Conservation (phyloP, 2,888 invertebrate genomes). For the Neoitamus cyanurus region DNA sequence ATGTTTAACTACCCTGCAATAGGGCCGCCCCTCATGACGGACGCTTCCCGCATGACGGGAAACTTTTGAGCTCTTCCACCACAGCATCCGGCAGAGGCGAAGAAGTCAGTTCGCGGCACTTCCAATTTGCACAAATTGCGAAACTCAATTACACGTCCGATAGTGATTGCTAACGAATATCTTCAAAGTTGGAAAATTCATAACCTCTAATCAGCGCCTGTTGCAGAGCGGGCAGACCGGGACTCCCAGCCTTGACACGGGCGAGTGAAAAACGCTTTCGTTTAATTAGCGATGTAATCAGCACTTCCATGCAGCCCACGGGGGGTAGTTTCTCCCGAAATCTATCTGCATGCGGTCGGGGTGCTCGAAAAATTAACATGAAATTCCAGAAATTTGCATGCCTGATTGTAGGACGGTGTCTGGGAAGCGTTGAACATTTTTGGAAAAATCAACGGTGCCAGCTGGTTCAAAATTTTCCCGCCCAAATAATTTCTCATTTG, state of each 20-base stretch:
- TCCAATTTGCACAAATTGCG: background rate
- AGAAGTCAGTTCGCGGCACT: background rate
- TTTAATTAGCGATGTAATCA: slow-evolving; percentile 1
- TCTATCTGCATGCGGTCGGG: background rate
- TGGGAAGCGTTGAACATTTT: background rate
- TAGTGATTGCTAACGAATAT: background rate
- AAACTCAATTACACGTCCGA: background rate
- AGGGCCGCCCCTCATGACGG: no score
- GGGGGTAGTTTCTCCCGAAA: background rate
- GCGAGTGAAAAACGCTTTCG: background rate
- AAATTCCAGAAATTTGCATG: slow-evolving; percentile 20
- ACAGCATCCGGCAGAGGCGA: background rate
- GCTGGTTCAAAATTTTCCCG: background rate
- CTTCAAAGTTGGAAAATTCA: slow-evolving; percentile 1
- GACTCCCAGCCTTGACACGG: background rate
- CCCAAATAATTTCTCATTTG: background rate
- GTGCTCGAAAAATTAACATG: background rate
- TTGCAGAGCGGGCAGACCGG: background rate
- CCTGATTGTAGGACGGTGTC: background rate
- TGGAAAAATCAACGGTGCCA: background rate
- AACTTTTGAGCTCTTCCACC: background rate
- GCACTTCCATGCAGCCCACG: background rate
- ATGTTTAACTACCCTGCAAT: background rate
- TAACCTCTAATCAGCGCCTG: background rate
- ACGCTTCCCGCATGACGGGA: background rate